Base-by-base conservation (phyloP, 2,797 vertebrate species). In the Momotus momota region DNA sequence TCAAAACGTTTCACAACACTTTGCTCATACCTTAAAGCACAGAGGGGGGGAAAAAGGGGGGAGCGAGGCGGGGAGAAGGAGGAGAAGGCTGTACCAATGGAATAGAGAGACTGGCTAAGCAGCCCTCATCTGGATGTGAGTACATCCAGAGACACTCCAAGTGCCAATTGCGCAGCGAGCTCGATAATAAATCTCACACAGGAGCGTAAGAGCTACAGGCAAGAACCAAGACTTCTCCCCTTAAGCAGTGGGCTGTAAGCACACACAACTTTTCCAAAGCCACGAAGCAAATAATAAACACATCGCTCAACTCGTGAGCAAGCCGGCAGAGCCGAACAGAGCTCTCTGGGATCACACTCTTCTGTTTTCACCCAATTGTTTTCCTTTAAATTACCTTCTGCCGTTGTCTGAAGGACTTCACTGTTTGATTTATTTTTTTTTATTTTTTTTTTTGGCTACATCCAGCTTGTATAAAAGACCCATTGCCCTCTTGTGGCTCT, bases 401-500 rank as follows among this genome's bases (percentile, higher is more conserved):
- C n/a, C 15, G 27, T 26, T 83, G 38, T 85, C 61, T 86, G 33
- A 91, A 91, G 60, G 38, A 88, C 33, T 73, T 66, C 57, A 33
- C 14, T 40, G 3, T 49, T 64, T 65, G 19, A 52, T 58, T 72
- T 65, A 10, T 25, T 5, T 21, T 26, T 10, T 62, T 23, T 14
- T 40, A 16, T 7, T 20, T 55, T 29, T 1, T 2, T 33, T 38
- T 46, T 60, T 48, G 15, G 38, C 67, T 87, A 33, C 46, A 58
- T 43, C 45, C 52, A 74, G 7, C 29, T 64, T 75, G 35, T 75
- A 29, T 77, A 54, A 88, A 97, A 94, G 43, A 75, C 54, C 49
- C 81, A 61, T 94, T 96, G 72, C 87, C 87, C 77, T 95, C 89
- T 94, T 88, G 81, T 73, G 80, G 72, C 38, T 92, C 55, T 71